Evolutionary conservation across 2,797 vertebrate genomes (phyloP), one percentile per base, ranked within the genome.

Genomic region (Catamblyrhynchus diadema): DNA sequence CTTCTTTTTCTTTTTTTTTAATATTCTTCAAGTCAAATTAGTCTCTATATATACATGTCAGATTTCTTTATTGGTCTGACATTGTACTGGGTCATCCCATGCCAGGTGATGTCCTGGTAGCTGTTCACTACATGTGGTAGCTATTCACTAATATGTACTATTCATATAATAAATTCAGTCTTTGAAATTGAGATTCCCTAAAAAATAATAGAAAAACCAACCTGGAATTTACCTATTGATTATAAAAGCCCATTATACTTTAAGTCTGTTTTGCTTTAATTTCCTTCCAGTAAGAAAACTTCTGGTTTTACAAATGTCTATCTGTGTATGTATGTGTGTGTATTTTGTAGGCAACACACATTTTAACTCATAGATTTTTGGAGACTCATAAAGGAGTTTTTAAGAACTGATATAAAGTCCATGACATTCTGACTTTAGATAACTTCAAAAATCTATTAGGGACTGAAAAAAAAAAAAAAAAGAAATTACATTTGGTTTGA

Each of bases 1-100:
- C 0, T 8, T n/a, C 8, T n/a, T 14, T 0, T 2, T 30, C 19
- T 20, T 8, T 18, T 19, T 19, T 35, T 9, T 33, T 4, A 5
- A 42, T 45, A 39, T 48, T 65, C 4, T 69, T 57, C 19, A 54
- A n/a, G 12, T 70, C 9, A 47, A 18, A 24, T 39, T 39, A 48
- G 1, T 79, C 18, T 27, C 7, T 10, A 12, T 22, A 50, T 39
- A 27, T 51, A 9, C 3, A 37, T 13, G 37, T 84, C 32, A 25
- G 18, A 47, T 41, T 69, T 91, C 35, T 65, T 80, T 39, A n/a
- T 57, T 42, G 13, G 8, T 39, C 20, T 56, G 37, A 11, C 4
- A 32, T 9, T 2, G 3, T 72, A 45, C 12, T 59, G 23, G 9
- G 20, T n/a, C 11, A 75, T 66, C 9, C 9, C 7, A 54, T 47